phyloP scores from a whole-genome alignment of 2,113 vertebrate genomes.

The Azemiops feae region DNA sequence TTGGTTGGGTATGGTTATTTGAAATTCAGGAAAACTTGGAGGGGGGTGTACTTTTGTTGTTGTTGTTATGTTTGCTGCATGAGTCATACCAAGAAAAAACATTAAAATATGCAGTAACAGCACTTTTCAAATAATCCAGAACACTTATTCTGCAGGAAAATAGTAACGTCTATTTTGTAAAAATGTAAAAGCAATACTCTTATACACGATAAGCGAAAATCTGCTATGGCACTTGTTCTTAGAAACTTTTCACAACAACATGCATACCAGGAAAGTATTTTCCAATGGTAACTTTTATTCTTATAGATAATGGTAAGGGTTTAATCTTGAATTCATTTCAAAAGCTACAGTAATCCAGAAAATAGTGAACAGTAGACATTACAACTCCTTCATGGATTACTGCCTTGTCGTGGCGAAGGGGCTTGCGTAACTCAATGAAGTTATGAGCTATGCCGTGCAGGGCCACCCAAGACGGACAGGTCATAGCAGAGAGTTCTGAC shows the following conservation, averaged over 20 bases:
- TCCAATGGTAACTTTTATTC: not conserved
- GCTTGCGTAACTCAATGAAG: no score
- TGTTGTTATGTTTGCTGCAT: not conserved
- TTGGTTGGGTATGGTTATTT: not conserved
- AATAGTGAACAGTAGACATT: not conserved
- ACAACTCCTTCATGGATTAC: no score
- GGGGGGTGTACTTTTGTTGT: not conserved
- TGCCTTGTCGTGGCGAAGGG: no score
- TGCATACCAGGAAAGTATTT: not conserved
- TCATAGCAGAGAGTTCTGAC: no score
- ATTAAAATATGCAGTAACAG: not conserved
- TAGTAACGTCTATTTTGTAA: not conserved
- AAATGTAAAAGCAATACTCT: not conserved
- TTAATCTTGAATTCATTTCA: not conserved
- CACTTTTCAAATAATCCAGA: not conserved
- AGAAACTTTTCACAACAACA: not conserved
- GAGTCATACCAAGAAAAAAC: not conserved
- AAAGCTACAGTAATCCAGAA: not conserved
- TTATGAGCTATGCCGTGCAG: no score
- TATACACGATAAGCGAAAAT: not conserved
- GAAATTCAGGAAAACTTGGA: not conserved
- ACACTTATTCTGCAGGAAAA: not conserved
- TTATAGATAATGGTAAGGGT: not conserved
- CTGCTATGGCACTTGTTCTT: no score
- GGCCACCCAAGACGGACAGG: no score